Evolutionary conservation across 2,797 vertebrate genomes (phyloP), one percentile per base, ranked within the genome.

Genomic region (Pteronotus mesoamericanus): DNA sequence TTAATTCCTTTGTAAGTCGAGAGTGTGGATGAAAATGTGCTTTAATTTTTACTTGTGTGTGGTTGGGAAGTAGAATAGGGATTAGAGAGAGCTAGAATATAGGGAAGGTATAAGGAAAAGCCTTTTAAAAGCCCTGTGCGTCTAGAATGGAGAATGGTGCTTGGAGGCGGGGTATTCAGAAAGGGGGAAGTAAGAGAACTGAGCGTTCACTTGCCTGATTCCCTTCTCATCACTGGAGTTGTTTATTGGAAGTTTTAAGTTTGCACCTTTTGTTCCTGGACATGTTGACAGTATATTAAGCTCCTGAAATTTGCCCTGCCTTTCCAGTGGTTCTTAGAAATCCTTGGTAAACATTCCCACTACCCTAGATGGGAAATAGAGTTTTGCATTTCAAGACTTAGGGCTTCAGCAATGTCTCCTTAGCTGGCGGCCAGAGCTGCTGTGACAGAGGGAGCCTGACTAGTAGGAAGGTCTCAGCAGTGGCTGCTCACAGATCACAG

Each of bases 311-410:
- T n/a, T 83, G 0, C 53, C 89, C 59, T 95, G 39, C 19, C 57
- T 95, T 77, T 75, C 46, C 51, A 93, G 4, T 88, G 24, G n/a
- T 84, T 93, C 64, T 94, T 94, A 97, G 78, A 94, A 95, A 57
- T 94, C 37, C 51, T 37, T 85, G 12, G 64, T 71, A 57, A 84
- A 68, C 86, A 77, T 24, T 86, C 26, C 18, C 46, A n/a, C 42
- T 84, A 1, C 44, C 46, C 46, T 91, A 75, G 89, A 82, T 59
- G 44, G 44, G 61, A 94, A 4, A 57, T 89, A 44, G n/a, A 72
- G 48, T 48, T 86, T 85, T 91, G 18, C 18, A 16, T 57, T 16
- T 89, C 64, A 94, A 89, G 74, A 85, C 19, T 72, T 34, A 72
- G 69, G 29, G 37, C 78, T 68, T 92, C 51, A 79, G 18, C 66